Conservation (phyloP, 1,140 invertebrate species). For the Sarcophaga bullata region DNA sequence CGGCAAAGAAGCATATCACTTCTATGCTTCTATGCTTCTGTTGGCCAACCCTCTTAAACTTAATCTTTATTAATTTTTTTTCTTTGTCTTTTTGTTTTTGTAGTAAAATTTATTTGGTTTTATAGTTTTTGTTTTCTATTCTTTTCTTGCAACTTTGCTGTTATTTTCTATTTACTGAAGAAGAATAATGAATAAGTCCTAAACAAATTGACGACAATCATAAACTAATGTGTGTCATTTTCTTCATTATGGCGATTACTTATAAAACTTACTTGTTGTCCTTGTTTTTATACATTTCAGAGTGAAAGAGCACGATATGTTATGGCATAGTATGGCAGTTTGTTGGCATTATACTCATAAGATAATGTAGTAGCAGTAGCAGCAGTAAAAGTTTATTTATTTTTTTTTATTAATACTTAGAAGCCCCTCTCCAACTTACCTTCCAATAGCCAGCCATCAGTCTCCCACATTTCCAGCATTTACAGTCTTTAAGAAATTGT, state of each 20-base stretch:
- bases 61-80: no score
- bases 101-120: slow-evolving; percentile 4
- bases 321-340: neutral
- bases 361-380: neutral
- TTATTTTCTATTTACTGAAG: neutral
- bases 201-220: slow-evolving; percentile 24
- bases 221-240: slow-evolving; percentile 24
- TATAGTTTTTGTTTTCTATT: neutral
- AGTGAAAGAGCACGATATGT: neutral
- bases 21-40: no score
- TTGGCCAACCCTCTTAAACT: no score
- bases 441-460: no score
- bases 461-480: no score
- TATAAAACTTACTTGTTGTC: neutral
- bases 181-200: slow-evolving; percentile 22
- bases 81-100: no score
- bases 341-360: slow-evolving; percentile 7
- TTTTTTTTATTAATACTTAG: neutral
- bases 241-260: neutral
- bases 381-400: neutral
- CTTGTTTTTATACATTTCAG: neutral
- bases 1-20: no score
- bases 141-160: neutral
- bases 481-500: neutral
- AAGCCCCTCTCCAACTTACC: neutral